Evolutionary conservation across 2,113 vertebrate species (phyloP).

Genomic region (Ameiurus melas): DNA sequence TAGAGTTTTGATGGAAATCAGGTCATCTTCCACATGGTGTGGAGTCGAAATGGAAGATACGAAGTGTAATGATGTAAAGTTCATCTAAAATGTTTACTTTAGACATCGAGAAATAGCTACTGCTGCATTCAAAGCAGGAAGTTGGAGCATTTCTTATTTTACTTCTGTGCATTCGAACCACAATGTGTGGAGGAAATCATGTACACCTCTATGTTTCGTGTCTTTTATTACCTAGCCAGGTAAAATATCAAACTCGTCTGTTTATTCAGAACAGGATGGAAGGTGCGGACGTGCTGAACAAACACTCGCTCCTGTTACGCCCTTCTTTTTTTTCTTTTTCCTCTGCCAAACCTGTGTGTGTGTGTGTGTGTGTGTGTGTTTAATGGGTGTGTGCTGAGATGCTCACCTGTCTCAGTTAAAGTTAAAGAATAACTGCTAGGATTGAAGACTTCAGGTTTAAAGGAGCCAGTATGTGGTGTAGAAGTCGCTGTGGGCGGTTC

Average conservation of each 20-base stretch:
- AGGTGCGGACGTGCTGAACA: slow-evolving; percentile 12
- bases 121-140: not conserved
- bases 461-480: too few species aligned
- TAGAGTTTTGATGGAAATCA: too few species aligned
- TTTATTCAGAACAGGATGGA: slow-evolving; percentile 4
- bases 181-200: not conserved
- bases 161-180: not conserved
- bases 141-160: not conserved
- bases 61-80: too few species aligned
- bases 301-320: not conserved
- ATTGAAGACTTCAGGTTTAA: not conserved
- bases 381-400: slow-evolving; percentile 28
- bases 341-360: not conserved
- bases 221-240: not conserved
- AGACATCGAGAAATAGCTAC: too few species aligned
- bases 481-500: not conserved
- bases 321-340: too few species aligned
- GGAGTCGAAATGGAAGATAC: too few species aligned
- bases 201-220: not conserved
- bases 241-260: not conserved
- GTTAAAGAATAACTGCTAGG: not conserved
- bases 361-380: slow-evolving; percentile 26
- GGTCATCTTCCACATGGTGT: too few species aligned
- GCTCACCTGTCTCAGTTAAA: slow-evolving; percentile 10
- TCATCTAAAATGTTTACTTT: too few species aligned